Evolutionary conservation across 2,797 vertebrate species (phyloP).

Genomic region (Vireo griseus): DNA sequence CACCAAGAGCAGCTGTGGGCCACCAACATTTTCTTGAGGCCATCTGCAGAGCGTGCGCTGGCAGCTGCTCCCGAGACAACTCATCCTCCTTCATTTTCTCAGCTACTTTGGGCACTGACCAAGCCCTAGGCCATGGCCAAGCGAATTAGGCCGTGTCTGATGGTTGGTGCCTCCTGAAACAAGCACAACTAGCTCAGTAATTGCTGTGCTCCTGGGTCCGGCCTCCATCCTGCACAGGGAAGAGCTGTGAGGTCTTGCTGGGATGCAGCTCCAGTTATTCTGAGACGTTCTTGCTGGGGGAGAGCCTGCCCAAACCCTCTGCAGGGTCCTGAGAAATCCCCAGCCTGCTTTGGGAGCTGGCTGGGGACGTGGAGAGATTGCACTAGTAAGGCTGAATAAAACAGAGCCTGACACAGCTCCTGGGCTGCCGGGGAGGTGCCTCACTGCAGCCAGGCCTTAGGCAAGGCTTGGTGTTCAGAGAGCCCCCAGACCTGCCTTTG

Average conservation of each 20-base stretch:
- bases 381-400: neutral
- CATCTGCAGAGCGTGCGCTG: neutral
- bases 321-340: accelerated
- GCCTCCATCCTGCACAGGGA: neutral
- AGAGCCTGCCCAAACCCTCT: neutral
- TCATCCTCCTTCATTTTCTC: neutral
- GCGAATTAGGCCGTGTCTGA: neutral
- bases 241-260: neutral
- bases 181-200: neutral
- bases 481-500: neutral
- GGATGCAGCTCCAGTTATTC: neutral
- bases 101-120: neutral
- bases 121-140: neutral
- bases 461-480: neutral
- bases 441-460: neutral
- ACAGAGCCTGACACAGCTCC: neutral
- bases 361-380: neutral
- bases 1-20: neutral
- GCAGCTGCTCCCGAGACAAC: neutral
- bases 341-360: neutral
- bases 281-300: accelerated
- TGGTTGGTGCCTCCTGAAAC: neutral
- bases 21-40: neutral
- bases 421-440: neutral
- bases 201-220: neutral